Evolutionary conservation across 2,797 vertebrate genomes (phyloP).

Genomic region (Spondyliosoma cantharus): DNA sequence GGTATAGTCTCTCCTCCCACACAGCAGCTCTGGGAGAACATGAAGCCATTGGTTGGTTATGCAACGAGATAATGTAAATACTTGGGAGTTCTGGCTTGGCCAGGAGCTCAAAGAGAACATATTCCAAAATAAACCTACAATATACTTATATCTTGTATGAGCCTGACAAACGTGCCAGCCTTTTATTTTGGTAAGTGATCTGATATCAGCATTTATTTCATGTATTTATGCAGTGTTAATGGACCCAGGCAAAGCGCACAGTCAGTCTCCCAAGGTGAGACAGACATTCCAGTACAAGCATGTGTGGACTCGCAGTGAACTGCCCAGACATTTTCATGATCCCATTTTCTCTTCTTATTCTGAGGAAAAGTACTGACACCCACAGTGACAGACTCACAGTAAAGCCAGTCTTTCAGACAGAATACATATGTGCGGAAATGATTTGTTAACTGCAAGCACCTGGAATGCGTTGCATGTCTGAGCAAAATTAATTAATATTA

Average conservation of each 20-base stretch:
- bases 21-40: constrained; percentile 15
- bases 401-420: neutral
- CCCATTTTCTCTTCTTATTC: neutral
- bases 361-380: neutral
- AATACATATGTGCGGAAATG: neutral
- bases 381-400: neutral
- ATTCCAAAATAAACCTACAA: neutral
- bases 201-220: too few species aligned
- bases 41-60: constrained; percentile 29
- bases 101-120: neutral
- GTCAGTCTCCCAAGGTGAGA: neutral
- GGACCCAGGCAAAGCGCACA: neutral
- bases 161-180: neutral
- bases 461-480: neutral
- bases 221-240: neutral
- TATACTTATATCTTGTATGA: neutral
- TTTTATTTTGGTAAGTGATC: neutral
- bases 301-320: constrained; percentile 51
- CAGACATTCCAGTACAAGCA: constrained; percentile 41
- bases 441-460: neutral
- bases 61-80: constrained; percentile 19
- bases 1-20: constrained; percentile 66
- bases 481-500: too few species aligned
- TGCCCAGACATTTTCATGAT: neutral
- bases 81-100: neutral